Percentiles rank a stretch among this genome's conserved stretches.
These are phyloP conservation scores for Mnemiopsis leidyi DNA, from an alignment of 37 sponge, comb jelly and placozoan genomes.

Conservation along the genomic window DNA sequence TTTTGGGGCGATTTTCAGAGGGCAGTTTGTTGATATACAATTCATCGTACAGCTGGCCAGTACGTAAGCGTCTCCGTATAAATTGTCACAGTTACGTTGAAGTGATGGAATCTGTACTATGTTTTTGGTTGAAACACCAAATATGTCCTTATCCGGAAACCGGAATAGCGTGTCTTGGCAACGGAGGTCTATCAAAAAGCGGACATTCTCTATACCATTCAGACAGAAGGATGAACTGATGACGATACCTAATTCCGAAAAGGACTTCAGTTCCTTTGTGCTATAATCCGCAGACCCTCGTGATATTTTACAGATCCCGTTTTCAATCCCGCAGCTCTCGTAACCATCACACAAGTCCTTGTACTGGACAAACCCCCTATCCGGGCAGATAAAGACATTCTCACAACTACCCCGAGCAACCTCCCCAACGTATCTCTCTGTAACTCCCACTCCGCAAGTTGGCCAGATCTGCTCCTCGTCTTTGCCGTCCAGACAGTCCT, in stretches of 20 bases:
- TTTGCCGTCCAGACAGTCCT: neutral
- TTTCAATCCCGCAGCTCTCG: neutral
- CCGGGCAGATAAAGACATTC: neutral
- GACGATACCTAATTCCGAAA: neutral
- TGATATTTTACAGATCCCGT: neutral
- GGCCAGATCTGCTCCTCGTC: neutral
- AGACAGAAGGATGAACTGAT: neutral
- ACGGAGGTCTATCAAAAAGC: neutral
- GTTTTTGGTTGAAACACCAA: neutral
- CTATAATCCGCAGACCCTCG: neutral
- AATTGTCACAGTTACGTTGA: neutral
- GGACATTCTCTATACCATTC: neutral
- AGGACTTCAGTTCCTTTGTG: neutral
- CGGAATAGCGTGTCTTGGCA: neutral
- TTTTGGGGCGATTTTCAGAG: neutral
- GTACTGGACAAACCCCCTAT: neutral
- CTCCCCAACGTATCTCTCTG: neutral
- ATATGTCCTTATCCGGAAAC: neutral
- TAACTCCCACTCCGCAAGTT: neutral
- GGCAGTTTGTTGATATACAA: neutral
- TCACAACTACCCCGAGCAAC: neutral
- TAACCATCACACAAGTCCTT: neutral
- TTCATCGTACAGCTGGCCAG: neutral
- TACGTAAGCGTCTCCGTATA: neutral
- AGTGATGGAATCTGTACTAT: neutral